Percentiles rank a stretch among this genome's conserved stretches.
Evolutionary conservation across 1,140 invertebrate genomes (phyloP).

Genomic region (Neuroterus valhalla): DNA sequence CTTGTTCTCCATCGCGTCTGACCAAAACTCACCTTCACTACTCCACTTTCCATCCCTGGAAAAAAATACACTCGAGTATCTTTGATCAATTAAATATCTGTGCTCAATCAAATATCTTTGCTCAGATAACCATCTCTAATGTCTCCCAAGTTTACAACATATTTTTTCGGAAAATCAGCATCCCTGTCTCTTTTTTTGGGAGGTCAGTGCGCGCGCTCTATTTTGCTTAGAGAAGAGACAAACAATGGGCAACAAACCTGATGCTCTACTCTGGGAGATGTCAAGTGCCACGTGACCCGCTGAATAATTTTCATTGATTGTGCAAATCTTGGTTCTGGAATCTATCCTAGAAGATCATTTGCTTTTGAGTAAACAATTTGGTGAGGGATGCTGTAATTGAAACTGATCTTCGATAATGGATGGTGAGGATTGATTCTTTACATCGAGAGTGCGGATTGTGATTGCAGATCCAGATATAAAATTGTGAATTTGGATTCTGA

Average conservation of each 20-base stretch:
- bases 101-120: too few species aligned
- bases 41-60: neutral
- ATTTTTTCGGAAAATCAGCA: neutral
- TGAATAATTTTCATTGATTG: neutral
- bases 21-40: neutral
- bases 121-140: neutral
- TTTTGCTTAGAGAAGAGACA: neutral
- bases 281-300: slow-evolving; percentile 12
- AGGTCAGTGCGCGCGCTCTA: slow-evolving; percentile 14
- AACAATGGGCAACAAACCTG: slow-evolving; percentile 9
- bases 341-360: neutral
- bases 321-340: neutral
- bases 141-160: neutral
- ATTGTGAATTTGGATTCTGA: too few species aligned
- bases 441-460: too few species aligned
- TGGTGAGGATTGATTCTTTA: neutral
- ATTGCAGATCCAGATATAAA: too few species aligned
- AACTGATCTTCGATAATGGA: neutral
- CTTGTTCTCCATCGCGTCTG: slow-evolving; percentile 15
- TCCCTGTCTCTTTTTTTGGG: neutral
- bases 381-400: neutral
- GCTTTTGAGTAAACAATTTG: neutral
- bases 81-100: too few species aligned
- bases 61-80: too few species aligned
- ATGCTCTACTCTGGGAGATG: slow-evolving; percentile 11